Evolutionary conservation across 2,888 invertebrate genomes (phyloP).

Genomic region (Halictus ligatus): DNA sequence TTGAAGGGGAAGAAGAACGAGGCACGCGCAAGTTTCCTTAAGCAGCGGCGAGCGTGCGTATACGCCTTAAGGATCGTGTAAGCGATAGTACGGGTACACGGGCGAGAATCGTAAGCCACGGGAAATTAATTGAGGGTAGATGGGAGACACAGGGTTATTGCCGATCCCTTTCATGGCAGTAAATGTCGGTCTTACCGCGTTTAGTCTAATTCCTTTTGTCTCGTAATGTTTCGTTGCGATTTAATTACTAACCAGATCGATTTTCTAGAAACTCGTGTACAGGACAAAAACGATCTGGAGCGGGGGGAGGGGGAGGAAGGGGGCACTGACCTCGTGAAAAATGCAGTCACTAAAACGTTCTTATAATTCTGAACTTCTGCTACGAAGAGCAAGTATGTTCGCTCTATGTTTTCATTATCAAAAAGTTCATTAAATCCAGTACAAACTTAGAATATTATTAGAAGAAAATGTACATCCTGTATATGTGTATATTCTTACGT

Average conservation of each 20-base stretch:
- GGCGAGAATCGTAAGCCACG: slow-evolving; percentile 61
- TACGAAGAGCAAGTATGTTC: background rate
- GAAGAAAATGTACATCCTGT: background rate
- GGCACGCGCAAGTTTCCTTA: slow-evolving; percentile 76
- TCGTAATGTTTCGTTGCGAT: background rate
- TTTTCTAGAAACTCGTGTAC: background rate
- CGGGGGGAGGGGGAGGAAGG: background rate
- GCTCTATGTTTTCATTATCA: background rate
- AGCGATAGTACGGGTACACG: slow-evolving; percentile 47
- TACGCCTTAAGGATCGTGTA: slow-evolving; percentile 58
- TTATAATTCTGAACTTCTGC: background rate
- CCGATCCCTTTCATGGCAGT: slow-evolving; percentile 23
- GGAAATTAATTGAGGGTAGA: slow-evolving; percentile 62
- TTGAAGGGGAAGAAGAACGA: slow-evolving; percentile 76
- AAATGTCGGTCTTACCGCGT: slow-evolving; percentile 5
- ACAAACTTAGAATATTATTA: background rate
- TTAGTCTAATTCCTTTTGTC: background rate
- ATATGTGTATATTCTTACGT: too few relatives aligned
- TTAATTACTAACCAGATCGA: background rate
- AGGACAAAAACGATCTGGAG: background rate
- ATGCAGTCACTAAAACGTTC: background rate
- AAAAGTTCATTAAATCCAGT: background rate
- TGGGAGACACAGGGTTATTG: slow-evolving; percentile 21
- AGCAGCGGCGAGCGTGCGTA: slow-evolving; percentile 58
- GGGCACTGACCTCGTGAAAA: background rate